Conservation (phyloP, 2,113 vertebrate species). For the Xiphophorus maculatus region DNA sequence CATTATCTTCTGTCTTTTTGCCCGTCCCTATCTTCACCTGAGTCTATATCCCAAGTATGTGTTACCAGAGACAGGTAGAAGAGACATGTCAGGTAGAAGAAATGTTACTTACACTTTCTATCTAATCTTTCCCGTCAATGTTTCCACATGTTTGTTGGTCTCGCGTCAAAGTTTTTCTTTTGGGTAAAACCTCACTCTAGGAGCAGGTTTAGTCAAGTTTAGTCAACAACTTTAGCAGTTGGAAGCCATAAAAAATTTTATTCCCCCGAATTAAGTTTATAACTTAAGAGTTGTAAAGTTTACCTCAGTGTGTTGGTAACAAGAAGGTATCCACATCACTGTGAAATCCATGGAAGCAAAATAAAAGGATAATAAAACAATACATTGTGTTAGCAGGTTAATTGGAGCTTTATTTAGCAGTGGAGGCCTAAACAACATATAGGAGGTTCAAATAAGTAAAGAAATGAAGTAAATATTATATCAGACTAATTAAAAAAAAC, state of each 20-base stretch:
- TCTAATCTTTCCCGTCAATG: slow-evolving; percentile 49
- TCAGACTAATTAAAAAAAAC: too few species aligned
- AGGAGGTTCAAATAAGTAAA: too few species aligned
- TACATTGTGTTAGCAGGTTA: too few species aligned
- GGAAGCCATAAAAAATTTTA: not conserved
- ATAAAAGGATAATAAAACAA: not conserved
- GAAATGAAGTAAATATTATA: too few species aligned
- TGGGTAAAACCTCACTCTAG: slow-evolving; percentile 36
- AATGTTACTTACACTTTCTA: slow-evolving; percentile 49
- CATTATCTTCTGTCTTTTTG: slow-evolving; percentile 44
- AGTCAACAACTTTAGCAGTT: not conserved
- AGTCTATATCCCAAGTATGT: slow-evolving; percentile 46
- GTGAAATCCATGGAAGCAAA: not conserved
- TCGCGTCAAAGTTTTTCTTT: slow-evolving; percentile 10
- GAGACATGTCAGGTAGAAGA: slow-evolving; percentile 46
- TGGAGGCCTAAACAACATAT: too few species aligned
- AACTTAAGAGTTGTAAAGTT: not conserved
- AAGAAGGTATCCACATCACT: not conserved
- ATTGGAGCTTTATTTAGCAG: too few species aligned
- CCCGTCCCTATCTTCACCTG: slow-evolving; percentile 32
- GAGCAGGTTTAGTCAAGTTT: not conserved
- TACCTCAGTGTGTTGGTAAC: not conserved
- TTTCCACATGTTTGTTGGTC: slow-evolving; percentile 6
- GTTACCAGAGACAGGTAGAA: slow-evolving; percentile 12
- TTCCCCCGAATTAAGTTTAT: not conserved